These are phyloP conservation scores for Morbakka virulenta DNA, from an alignment of 30 jellyfish, hydroid and myxozoan genomes.

Conservation along the genomic window DNA sequence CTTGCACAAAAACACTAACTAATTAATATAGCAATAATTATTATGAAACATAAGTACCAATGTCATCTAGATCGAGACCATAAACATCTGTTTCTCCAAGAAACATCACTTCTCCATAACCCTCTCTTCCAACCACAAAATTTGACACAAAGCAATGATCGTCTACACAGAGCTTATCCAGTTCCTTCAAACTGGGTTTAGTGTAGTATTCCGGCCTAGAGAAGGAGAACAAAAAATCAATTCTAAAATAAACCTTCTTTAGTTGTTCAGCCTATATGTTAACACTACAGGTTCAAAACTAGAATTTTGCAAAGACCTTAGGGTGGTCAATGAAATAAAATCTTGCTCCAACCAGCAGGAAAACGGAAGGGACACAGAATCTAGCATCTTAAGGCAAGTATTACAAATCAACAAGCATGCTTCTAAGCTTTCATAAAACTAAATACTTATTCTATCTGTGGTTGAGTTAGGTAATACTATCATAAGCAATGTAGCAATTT, in stretches of 20 bases:
- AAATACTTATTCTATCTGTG: too few species aligned
- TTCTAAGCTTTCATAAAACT: too few species aligned
- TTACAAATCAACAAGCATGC: too few species aligned
- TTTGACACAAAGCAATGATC: slow-evolving; percentile 64
- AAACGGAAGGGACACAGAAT: slow-evolving; percentile 52
- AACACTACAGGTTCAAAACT: neutral
- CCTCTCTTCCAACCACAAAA: slow-evolving; percentile 93
- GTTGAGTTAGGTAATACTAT: too few species aligned
- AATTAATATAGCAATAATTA: too few species aligned
- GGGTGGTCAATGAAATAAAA: neutral
- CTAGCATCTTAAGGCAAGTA: too few species aligned
- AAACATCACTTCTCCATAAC: slow-evolving; percentile 92
- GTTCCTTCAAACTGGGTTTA: slow-evolving; percentile 54
- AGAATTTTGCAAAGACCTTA: neutral
- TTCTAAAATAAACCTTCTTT: neutral
- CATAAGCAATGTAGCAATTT: too few species aligned
- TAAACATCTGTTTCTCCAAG: slow-evolving; percentile 78
- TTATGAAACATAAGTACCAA: too few species aligned
- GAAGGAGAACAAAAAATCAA: neutral
- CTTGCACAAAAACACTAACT: too few species aligned
- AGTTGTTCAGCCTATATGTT: neutral
- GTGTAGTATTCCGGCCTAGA: slow-evolving; percentile 91
- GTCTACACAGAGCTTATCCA: slow-evolving; percentile 48
- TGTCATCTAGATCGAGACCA: slow-evolving; percentile 78
- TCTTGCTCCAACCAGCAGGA: slow-evolving; percentile 26